Evolutionary conservation across 2,888 invertebrate genomes (phyloP).

Genomic region (Junonia oenone): DNA sequence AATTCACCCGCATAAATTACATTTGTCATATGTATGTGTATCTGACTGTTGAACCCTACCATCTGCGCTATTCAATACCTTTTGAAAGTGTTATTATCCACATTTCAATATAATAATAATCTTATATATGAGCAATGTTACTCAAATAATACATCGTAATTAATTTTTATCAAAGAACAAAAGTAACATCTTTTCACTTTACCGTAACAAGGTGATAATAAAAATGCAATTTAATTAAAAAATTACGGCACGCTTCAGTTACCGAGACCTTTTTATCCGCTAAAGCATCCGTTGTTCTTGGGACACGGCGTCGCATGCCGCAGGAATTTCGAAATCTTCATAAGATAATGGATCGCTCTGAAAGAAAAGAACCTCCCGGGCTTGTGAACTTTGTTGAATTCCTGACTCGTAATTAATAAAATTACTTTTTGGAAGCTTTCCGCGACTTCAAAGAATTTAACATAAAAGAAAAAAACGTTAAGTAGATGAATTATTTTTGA

Average conservation of each 20-base stretch:
- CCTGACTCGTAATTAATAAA: conserved; percentile 80
- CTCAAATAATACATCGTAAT: not conserved
- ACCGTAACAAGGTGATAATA: not conserved
- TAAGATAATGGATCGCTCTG: conserved; percentile 77
- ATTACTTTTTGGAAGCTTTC: conserved; percentile 79
- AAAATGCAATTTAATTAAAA: conserved; percentile 24
- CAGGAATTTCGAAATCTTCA: conserved; percentile 78
- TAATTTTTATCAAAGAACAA: not conserved
- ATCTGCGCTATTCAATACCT: not conserved
- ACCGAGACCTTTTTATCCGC: conserved; percentile 27
- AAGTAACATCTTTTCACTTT: not conserved
- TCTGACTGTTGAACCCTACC: not conserved
- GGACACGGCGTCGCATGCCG: conserved; percentile 48
- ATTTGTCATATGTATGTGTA: not conserved
- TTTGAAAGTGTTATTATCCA: not conserved
- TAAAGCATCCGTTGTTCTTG: conserved; percentile 31
- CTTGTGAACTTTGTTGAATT: conserved; percentile 76
- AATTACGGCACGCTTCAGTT: conserved; percentile 25
- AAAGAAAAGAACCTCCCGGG: conserved; percentile 73
- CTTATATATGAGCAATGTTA: not conserved
- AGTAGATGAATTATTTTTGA: conserved; percentile 78
- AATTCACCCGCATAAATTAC: not conserved
- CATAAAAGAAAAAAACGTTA: conserved; percentile 77
- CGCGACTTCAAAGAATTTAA: conserved; percentile 77
- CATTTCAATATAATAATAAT: not conserved